These are phyloP conservation scores for Myrmophylax atrothorax DNA, from an alignment of 2,113 vertebrate genomes.

Conservation along the genomic window DNA sequence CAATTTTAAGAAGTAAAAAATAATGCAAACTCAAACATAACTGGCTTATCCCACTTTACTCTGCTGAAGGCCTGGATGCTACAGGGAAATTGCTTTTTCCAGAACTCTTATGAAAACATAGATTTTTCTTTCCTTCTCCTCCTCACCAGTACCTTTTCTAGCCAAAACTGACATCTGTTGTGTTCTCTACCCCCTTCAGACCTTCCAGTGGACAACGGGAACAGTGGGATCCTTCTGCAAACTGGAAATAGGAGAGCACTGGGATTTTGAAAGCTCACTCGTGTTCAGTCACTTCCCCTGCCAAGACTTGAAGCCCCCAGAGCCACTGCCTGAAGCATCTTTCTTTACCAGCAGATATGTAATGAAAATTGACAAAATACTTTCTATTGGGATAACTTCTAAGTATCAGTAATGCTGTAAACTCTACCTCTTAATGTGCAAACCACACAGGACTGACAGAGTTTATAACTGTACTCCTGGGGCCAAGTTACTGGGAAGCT, in stretches of 20 bases:
- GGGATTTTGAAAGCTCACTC: neutral
- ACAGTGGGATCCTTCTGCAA: neutral
- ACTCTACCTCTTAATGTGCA: neutral
- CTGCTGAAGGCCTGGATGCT: neutral
- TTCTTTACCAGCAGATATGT: neutral
- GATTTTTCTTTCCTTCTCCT: neutral
- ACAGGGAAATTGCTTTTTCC: neutral
- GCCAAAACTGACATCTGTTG: neutral
- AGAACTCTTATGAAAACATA: neutral
- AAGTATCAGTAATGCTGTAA: neutral
- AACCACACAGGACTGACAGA: neutral
- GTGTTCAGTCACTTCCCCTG: neutral
- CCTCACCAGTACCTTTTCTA: neutral
- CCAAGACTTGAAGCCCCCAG: neutral
- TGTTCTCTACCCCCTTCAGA: neutral
- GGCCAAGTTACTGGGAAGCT: neutral
- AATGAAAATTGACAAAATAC: neutral
- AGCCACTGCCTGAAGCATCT: neutral
- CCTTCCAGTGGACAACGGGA: neutral
- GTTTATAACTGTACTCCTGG: neutral
- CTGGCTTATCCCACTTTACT: neutral
- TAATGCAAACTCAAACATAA: neutral
- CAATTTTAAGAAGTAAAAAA: neutral
- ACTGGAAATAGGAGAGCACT: neutral
- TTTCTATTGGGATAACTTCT: neutral